Base-by-base conservation (phyloP, 2,113 vertebrate species). In the Odontophorus gujanensis region DNA sequence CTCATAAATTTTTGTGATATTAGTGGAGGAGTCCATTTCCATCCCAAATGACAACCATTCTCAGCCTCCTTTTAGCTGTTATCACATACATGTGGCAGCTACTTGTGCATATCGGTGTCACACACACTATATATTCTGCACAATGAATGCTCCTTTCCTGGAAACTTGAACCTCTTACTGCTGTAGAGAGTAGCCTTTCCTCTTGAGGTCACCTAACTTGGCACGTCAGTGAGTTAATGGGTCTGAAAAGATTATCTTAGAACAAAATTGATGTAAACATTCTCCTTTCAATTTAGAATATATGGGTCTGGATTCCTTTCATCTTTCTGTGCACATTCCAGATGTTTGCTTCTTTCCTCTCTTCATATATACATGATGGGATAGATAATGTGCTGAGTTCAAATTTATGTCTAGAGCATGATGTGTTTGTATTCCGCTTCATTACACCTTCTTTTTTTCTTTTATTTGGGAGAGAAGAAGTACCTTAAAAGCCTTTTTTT, bases 151-250 rank as follows among this genome's bases (percentile, higher is more conserved):
- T 69, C 51, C 88, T 38, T 87, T 91, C 73, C 76, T 79, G 87
- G 90, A 94, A 93, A 96, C 32, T 78, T 75, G 83, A 93, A 69
- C 51, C 86, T 77, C 62, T 84, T 65, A 57, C 84, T n/a, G 2
- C 51, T 85, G 63, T 59, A 81, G 68, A 89, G 83, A 62, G 80
- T 78, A 96, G 93, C 87, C 91, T 93, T 95, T 95, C 67, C 76
- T 93, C 72, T 82, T 89, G 68, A 95, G 95, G 92, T 97, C 92
- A 87, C 71, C 76, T 84, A 24, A 79, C 87, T 94, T 93, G 82
- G 96, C 91, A 94, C 96, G 72, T 87, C 87, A 96, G 94, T 77
- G 79, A 94, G 90, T 86, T 97, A 97, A 96, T 96, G 89, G 93
- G 66, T 79, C 92, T 90, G 77, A 87, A 95, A 96, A 96, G 89